Evolutionary conservation across 2,113 vertebrate species (phyloP).

Genomic region (Arothron firmamentum): DNA sequence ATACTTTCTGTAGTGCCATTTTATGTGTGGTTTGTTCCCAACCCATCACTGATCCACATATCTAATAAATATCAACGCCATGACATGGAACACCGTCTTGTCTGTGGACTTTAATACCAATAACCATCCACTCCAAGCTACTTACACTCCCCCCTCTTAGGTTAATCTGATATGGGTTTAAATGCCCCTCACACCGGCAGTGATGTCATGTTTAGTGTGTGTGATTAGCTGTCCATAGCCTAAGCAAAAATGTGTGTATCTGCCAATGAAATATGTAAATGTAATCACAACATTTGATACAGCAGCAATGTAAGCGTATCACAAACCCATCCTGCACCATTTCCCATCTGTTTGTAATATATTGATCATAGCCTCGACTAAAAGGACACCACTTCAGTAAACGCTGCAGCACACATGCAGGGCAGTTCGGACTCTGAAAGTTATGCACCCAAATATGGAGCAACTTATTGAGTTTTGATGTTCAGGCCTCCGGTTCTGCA

Average conservation of each 20-base stretch:
- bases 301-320: too few relatives aligned
- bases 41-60: constrained; percentile 5
- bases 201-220: constrained; percentile 53
- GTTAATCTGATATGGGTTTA: constrained; percentile 68
- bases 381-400: constrained; percentile 39
- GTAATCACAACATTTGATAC: background rate
- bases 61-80: background rate
- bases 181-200: constrained; percentile 49
- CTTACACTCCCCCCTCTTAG: constrained; percentile 50
- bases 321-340: constrained; percentile 27
- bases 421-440: constrained; percentile 20
- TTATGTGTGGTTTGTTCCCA: constrained; percentile 5
- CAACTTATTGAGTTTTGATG: constrained; percentile 53
- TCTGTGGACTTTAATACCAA: constrained; percentile 26
- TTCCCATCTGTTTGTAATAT: constrained; percentile 43
- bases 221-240: constrained; percentile 4
- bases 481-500: constrained; percentile 28
- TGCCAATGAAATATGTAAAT: background rate
- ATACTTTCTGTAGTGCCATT: too few relatives aligned
- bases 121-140: constrained; percentile 50
- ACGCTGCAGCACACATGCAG: constrained; percentile 13
- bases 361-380: constrained; percentile 64
- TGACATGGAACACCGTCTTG: constrained; percentile 11
- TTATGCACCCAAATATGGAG: constrained; percentile 45
- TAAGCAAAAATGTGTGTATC: background rate